Conservation (phyloP, 1,140 invertebrate species). For the Drosophila littoralis region DNA sequence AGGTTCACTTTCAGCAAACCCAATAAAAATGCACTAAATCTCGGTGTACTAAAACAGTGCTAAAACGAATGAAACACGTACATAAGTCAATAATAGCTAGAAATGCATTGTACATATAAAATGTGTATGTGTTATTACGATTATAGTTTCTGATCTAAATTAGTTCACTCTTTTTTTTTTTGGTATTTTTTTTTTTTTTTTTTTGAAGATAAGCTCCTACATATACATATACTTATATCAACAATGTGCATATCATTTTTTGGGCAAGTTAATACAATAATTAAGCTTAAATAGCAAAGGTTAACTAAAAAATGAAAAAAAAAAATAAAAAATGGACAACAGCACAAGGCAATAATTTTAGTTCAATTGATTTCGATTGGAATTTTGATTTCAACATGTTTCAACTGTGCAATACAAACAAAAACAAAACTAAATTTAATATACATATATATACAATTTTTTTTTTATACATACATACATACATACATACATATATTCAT, state of each 20-base stretch:
- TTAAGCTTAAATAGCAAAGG: slow-evolving; percentile 77
- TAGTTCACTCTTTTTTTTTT: neutral
- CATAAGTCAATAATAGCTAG: slow-evolving; percentile 19
- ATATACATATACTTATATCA: slow-evolving; percentile 61
- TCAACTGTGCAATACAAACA: slow-evolving; percentile 68
- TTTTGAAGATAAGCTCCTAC: slow-evolving; percentile 14
- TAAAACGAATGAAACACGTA: slow-evolving; percentile 4
- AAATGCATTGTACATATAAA: slow-evolving; percentile 45
- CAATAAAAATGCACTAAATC: slow-evolving; percentile 5
- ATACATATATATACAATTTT: slow-evolving; percentile 18
- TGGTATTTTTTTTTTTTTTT: neutral
- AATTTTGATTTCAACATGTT: slow-evolving; percentile 30
- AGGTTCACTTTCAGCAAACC: slow-evolving; percentile 13
- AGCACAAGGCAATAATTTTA: slow-evolving; percentile 73
- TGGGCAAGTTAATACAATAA: slow-evolving; percentile 69
- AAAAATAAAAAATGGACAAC: slow-evolving; percentile 22
- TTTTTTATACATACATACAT: slow-evolving; percentile 12
- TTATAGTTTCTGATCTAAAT: slow-evolving; percentile 8
- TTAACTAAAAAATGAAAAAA: slow-evolving; percentile 17
- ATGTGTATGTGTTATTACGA: slow-evolving; percentile 36
- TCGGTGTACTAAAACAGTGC: slow-evolving; percentile 32
- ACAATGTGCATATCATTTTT: slow-evolving; percentile 78
- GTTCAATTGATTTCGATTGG: slow-evolving; percentile 62
- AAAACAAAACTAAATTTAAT: slow-evolving; percentile 31
- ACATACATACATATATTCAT: neutral